These are phyloP conservation scores for Gobiocypris rarus DNA, from an alignment of 2,113 vertebrate genomes.

Conservation along the genomic window DNA sequence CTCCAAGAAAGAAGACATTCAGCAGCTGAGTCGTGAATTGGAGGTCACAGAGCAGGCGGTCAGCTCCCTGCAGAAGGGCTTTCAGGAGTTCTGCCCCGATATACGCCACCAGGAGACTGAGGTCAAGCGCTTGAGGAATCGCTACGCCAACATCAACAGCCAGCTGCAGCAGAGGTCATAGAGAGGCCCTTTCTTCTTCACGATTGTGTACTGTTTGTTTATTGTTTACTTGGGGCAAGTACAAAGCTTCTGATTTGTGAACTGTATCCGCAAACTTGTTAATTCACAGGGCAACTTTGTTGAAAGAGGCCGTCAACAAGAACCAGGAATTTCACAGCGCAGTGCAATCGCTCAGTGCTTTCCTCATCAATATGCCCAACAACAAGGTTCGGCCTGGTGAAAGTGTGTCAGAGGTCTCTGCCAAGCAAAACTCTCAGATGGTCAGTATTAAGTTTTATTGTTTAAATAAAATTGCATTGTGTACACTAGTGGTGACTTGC, in stretches of 20 bases:
- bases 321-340: slow-evolving; percentile 86
- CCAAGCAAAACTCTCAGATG: slow-evolving; percentile 87
- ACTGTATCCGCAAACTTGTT: not conserved
- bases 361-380: slow-evolving; percentile 85
- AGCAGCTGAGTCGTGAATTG: slow-evolving; percentile 82
- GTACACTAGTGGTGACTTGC: no score
- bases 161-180: slow-evolving; percentile 84
- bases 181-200: slow-evolving; percentile 19
- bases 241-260: not conserved
- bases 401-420: slow-evolving; percentile 75
- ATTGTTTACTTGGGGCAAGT: not conserved
- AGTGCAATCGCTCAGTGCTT: slow-evolving; percentile 85
- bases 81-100: slow-evolving; percentile 90
- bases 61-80: slow-evolving; percentile 82
- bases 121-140: slow-evolving; percentile 86
- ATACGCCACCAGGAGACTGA: slow-evolving; percentile 81
- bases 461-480: not conserved
- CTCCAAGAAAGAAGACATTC: slow-evolving; percentile 79
- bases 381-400: slow-evolving; percentile 78
- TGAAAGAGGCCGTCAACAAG: slow-evolving; percentile 78
- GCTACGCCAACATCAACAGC: slow-evolving; percentile 80
- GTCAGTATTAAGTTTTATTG: slow-evolving; percentile 67
- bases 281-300: slow-evolving; percentile 76
- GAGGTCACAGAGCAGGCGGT: slow-evolving; percentile 82
- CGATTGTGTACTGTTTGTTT: not conserved